Evolutionary conservation across 2,113 vertebrate species (phyloP).

Genomic region (Tyrannus savana): DNA sequence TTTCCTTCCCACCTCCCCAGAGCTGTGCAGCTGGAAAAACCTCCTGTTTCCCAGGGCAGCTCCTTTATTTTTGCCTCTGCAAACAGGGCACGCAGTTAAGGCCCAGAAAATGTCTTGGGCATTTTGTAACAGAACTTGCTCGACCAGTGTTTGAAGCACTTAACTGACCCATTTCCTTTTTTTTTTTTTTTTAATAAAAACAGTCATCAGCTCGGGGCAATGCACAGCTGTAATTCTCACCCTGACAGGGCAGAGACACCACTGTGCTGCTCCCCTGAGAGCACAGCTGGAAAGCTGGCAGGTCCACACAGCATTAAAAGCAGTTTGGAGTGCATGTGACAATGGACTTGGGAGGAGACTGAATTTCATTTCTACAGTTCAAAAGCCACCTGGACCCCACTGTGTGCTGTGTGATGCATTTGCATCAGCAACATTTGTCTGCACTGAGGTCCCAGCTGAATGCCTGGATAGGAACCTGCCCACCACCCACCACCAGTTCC

Average conservation of each 20-base stretch:
- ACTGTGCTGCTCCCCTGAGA: neutral
- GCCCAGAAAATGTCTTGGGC: neutral
- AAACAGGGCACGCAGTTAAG: neutral
- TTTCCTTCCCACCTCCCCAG: neutral
- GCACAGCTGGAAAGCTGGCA: neutral
- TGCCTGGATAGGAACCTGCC: rapidly evolving
- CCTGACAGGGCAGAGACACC: neutral
- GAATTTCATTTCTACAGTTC: neutral
- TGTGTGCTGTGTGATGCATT: rapidly evolving
- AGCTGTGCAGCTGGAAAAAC: conserved; percentile 26
- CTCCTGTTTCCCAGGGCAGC: neutral
- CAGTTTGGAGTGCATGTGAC: rapidly evolving
- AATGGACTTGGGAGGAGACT: neutral
- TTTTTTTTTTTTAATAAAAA: neutral
- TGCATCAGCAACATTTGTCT: neutral
- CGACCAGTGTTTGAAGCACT: neutral
- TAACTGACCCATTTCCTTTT: neutral
- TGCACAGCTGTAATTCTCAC: neutral
- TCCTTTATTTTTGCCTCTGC: conserved; percentile 6
- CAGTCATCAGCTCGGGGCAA: neutral
- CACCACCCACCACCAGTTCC: neutral
- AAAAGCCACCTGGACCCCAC: neutral
- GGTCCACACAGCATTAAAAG: rapidly evolving
- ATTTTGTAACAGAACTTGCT: neutral
- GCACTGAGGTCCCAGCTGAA: neutral